phyloP scores from a whole-genome alignment of 2,888 invertebrate species.

The Spodoptera littoralis region DNA sequence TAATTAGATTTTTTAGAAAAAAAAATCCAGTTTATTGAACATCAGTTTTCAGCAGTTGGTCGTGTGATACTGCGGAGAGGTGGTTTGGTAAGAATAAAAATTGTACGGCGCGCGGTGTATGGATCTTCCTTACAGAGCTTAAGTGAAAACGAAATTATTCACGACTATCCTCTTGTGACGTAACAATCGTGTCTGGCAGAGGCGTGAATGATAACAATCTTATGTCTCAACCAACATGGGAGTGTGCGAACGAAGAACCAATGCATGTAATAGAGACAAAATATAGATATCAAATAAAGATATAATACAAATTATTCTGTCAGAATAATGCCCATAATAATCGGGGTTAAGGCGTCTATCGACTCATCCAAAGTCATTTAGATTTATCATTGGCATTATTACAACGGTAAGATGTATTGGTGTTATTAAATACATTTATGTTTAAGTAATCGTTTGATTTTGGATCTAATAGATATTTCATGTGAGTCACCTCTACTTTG shows the following conservation, averaged over 20 bases:
- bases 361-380: conserved; percentile 3
- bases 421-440: neutral
- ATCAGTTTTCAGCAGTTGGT: too few species aligned
- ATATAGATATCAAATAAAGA: conserved; percentile 21
- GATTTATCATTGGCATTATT: conserved; percentile 8
- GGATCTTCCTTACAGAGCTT: conserved; percentile 45
- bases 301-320: conserved; percentile 37
- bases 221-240: conserved; percentile 48
- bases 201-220: conserved; percentile 69
- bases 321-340: conserved; percentile 21
- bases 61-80: too few species aligned
- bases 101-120: too few species aligned
- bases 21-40: too few species aligned
- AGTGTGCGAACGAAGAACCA: conserved; percentile 30
- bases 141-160: conserved; percentile 52
- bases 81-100: too few species aligned
- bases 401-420: conserved; percentile 1
- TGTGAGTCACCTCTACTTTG: too few species aligned
- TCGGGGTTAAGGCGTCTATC: conserved; percentile 31
- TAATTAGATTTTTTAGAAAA: too few species aligned
- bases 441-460: too few species aligned
- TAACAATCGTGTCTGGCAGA: conserved; percentile 57
- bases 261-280: conserved; percentile 16
- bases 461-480: too few species aligned
- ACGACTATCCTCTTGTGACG: conserved; percentile 36